phyloP scores from a whole-genome alignment of 1,140 invertebrate species.

The Paraescarpia echinospica region DNA sequence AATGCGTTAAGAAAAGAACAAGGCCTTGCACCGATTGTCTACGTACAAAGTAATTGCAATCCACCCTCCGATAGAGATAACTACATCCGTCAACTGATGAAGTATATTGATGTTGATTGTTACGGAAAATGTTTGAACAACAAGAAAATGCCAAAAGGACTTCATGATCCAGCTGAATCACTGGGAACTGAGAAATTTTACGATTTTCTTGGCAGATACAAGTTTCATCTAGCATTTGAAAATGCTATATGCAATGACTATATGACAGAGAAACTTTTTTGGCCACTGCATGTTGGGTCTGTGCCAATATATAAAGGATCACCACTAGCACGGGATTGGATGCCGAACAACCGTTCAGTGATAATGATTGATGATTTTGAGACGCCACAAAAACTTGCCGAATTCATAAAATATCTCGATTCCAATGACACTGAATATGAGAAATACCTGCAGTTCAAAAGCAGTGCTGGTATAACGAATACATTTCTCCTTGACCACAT shows the following conservation, averaged over 20 bases:
- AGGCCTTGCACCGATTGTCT: constrained; percentile 34
- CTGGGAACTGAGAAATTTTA: constrained; percentile 36
- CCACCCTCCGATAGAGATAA: constrained; percentile 36
- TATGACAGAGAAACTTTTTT: constrained; percentile 70
- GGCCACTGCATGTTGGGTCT: constrained; percentile 35
- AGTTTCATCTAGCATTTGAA: constrained; percentile 44
- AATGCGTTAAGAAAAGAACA: constrained; percentile 27
- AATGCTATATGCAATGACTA: constrained; percentile 80
- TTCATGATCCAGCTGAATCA: constrained; percentile 33
- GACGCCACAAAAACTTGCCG: constrained; percentile 41
- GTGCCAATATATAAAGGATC: constrained; percentile 38
- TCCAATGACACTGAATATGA: constrained; percentile 46
- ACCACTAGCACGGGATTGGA: constrained; percentile 34
- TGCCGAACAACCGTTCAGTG: constrained; percentile 39
- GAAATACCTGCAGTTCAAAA: constrained; percentile 42
- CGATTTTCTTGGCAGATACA: constrained; percentile 40
- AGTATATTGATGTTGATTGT: constrained; percentile 62
- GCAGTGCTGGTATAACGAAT: constrained; percentile 34
- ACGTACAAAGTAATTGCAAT: constrained; percentile 37
- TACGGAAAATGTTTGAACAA: constrained; percentile 44
- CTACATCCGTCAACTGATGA: constrained; percentile 74
- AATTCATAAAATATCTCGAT: constrained; percentile 41
- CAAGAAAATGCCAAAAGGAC: constrained; percentile 36
- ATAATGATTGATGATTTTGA: constrained; percentile 45
- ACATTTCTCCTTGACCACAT: constrained; percentile 35